Evolutionary conservation across 2,797 vertebrate species (phyloP).

Genomic region (Parauchenoglanis punctatus): DNA sequence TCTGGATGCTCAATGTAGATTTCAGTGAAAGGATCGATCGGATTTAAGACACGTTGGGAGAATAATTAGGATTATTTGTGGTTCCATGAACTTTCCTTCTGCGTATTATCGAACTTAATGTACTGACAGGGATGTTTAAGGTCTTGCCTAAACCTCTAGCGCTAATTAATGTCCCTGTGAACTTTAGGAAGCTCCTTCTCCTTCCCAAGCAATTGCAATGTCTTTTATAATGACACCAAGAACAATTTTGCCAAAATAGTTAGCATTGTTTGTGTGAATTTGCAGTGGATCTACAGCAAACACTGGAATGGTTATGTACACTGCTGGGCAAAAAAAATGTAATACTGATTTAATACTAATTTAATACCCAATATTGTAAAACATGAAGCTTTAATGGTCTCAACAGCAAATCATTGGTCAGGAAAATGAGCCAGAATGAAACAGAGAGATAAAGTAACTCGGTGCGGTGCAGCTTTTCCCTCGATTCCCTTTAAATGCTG

Average conservation of each 20-base stretch:
- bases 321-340: too few relatives aligned
- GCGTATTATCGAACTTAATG: not conserved
- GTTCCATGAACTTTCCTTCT: not conserved
- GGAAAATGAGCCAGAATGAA: too few relatives aligned
- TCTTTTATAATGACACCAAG: too few relatives aligned
- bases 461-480: too few relatives aligned
- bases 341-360: too few relatives aligned
- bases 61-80: not conserved
- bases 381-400: too few relatives aligned
- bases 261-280: not conserved
- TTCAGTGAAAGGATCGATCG: not conserved
- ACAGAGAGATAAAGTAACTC: too few relatives aligned
- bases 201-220: not conserved
- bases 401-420: too few relatives aligned
- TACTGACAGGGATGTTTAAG: not conserved
- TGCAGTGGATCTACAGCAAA: not conserved
- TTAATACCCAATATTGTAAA: too few relatives aligned
- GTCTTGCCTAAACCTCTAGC: not conserved
- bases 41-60: too few relatives aligned
- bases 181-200: too few relatives aligned
- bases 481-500: too few relatives aligned
- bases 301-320: not conserved
- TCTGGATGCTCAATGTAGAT: not conserved
- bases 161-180: not conserved
- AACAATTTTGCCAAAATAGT: not conserved